Evolutionary conservation across 2,113 vertebrate species (phyloP).

Genomic region (Triplophysa siluroides): DNA sequence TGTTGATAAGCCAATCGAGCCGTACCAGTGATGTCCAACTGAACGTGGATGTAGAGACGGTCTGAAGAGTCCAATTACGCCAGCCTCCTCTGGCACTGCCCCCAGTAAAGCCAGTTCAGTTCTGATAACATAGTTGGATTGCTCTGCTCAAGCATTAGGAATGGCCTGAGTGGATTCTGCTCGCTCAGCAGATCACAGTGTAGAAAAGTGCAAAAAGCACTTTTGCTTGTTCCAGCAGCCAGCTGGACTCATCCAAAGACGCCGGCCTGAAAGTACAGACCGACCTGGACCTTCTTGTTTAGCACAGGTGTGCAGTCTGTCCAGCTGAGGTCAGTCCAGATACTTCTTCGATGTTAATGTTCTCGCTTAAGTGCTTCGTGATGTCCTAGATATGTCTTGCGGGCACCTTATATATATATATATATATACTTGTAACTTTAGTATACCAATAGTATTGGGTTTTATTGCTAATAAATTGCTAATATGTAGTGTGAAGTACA

Average conservation of each 20-base stretch:
- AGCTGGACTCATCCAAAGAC: not conserved
- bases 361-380: not conserved
- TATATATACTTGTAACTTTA: no score
- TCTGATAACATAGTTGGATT: constrained; percentile 24
- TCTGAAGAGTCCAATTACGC: constrained; percentile 10
- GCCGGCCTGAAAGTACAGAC: not conserved
- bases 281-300: not conserved
- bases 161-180: not conserved
- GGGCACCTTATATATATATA: no score
- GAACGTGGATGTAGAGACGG: not conserved
- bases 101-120: constrained; percentile 13
- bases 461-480: no score
- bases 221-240: not conserved
- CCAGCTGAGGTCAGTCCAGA: not conserved
- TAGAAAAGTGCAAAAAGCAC: constrained; percentile 26
- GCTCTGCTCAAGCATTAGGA: constrained; percentile 16
- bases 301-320: not conserved
- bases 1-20: not conserved
- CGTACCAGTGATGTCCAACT: not conserved
- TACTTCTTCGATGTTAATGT: not conserved
- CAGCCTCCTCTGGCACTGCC: constrained; percentile 9
- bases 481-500: no score
- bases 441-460: no score
- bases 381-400: not conserved
- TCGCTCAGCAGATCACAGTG: constrained; percentile 7